These are phyloP conservation scores for Lepidocyrtinus sp. DNA, from an alignment of 2,888 invertebrate species.

Conservation along the genomic window DNA sequence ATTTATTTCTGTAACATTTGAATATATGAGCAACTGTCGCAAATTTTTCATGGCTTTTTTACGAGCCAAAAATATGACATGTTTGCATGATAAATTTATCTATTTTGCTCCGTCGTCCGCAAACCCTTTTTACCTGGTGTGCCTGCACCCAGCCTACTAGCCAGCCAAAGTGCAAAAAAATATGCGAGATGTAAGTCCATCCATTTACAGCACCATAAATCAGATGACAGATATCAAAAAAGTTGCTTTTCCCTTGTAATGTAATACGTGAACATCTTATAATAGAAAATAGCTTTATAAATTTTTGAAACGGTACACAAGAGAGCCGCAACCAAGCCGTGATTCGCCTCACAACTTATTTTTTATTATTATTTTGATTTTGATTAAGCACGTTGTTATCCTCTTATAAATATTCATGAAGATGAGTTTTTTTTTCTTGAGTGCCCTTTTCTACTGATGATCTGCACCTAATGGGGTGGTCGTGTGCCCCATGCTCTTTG, in stretches of 20 bases:
- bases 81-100: conserved; percentile 44
- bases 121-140: not conserved
- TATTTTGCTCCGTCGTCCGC: not conserved
- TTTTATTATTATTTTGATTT: conserved; percentile 50
- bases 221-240: conserved; percentile 39
- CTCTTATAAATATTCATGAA: conserved; percentile 58
- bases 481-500: not conserved
- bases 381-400: conserved; percentile 56
- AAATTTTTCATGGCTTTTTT: conserved; percentile 7
- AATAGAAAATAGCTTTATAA: no score
- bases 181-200: not conserved
- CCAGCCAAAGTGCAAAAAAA: not conserved
- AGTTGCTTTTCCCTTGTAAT: not conserved
- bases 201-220: conserved; percentile 37
- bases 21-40: conserved; percentile 47
- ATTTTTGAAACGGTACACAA: conserved; percentile 43
- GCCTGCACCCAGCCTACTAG: conserved; percentile 19
- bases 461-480: not conserved
- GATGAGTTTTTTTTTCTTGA: not conserved
- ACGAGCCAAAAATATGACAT: conserved; percentile 42
- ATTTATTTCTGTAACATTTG: not conserved
- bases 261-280: not conserved
- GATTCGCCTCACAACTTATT: conserved; percentile 29
- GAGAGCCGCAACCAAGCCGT: conserved; percentile 6
- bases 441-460: not conserved